Percentiles rank a stretch among this genome's conserved stretches.
These are phyloP conservation scores for Octomys mimax DNA, from an alignment of 2,797 vertebrate species.

Conservation along the genomic window DNA sequence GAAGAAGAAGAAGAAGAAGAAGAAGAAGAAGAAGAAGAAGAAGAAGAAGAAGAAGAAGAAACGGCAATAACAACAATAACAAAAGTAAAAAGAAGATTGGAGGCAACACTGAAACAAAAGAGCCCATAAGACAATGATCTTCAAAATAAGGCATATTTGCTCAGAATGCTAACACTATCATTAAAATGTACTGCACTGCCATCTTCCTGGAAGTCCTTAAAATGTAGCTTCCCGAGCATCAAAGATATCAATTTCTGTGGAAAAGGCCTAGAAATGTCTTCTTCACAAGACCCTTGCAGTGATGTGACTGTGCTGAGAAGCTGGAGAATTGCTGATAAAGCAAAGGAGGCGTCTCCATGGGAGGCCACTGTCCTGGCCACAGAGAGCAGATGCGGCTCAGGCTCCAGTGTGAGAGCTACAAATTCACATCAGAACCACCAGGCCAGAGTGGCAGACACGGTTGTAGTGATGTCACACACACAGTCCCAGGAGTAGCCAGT, in stretches of 20 bases:
- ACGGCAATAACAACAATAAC: background rate
- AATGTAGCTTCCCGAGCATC: conserved; percentile 8
- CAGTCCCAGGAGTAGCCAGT: background rate
- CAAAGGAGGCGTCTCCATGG: rapidly evolving
- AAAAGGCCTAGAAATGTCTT: background rate
- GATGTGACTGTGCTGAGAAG: background rate
- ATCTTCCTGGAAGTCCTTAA: background rate
- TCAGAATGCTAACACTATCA: background rate
- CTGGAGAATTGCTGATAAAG: background rate
- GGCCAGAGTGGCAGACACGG: rapidly evolving
- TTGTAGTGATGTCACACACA: rapidly evolving
- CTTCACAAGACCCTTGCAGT: background rate
- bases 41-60: background rate
- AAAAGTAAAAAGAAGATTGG: background rate
- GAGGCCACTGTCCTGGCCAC: rapidly evolving
- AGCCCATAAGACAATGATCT: background rate
- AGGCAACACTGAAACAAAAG: background rate
- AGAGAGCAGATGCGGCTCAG: background rate
- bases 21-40: background rate
- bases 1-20: background rate
- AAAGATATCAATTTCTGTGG: background rate
- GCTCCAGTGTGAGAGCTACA: rapidly evolving
- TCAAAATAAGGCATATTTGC: background rate
- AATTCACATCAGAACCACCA: rapidly evolving
- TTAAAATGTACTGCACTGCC: background rate